Conservation (phyloP, 2,113 vertebrate species). For the Propithecus coquereli region DNA sequence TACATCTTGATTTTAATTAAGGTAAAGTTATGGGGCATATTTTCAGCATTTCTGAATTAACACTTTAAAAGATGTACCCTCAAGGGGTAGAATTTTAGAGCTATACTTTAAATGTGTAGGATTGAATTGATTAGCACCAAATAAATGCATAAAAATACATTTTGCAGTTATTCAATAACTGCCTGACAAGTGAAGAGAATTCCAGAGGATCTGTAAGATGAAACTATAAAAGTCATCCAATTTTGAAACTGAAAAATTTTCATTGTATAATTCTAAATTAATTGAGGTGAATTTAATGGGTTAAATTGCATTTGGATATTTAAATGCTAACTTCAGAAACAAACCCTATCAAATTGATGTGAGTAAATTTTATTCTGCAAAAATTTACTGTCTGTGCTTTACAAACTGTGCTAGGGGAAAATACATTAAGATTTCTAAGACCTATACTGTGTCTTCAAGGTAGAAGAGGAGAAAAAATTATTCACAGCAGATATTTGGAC, state of each 20-base stretch:
- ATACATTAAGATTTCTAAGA: background rate
- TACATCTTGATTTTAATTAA: background rate
- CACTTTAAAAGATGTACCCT: background rate
- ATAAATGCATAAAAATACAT: background rate
- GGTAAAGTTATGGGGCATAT: background rate
- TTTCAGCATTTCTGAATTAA: conserved; percentile 20
- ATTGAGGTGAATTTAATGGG: background rate
- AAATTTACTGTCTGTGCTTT: background rate
- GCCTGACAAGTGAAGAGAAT: background rate
- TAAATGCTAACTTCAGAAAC: background rate
- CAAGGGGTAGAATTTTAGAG: background rate
- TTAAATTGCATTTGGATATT: background rate
- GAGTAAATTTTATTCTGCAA: conserved; percentile 19
- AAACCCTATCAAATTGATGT: background rate
- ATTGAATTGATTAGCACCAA: background rate
- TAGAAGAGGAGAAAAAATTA: background rate
- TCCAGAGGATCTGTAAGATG: background rate
- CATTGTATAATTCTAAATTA: background rate
- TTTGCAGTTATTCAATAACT: background rate
- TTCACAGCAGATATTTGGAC: background rate
- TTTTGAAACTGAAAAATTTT: conserved; percentile 21
- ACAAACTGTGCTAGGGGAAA: background rate
- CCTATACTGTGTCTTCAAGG: background rate
- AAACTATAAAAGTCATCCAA: background rate
- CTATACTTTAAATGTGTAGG: background rate